Base-by-base conservation (phyloP, 1,140 invertebrate species). In the Leptopilina clavipes region DNA sequence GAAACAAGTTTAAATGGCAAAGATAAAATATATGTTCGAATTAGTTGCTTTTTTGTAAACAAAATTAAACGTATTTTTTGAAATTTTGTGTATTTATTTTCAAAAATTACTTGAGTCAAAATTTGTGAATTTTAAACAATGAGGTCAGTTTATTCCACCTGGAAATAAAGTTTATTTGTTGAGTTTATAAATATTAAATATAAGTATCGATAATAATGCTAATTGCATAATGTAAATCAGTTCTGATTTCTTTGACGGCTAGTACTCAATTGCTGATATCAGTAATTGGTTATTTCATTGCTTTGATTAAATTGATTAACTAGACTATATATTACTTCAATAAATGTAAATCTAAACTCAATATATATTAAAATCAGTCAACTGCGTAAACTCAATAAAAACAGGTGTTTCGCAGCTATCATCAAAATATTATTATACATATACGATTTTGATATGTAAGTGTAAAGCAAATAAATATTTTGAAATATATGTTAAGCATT, bases 181-280 rank as follows among this genome's bases (percentile, higher is more conserved):
- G 12, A 37, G 31, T 65, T 14, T 59, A 59, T 65, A 65, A 65
- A 37, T 65, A 65, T n/a, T 65, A 65, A 65, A 65, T 22, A 22
- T 25, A 25, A n/a, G 25, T 31, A 14, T 14, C 22, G 56, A 14
- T 65, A 31, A 65, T 14, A 25, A 65, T 65, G 22, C 19, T 14
- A 65, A 65, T 65, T 65, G 11, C 12, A 65, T 2, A 2, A 65
- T 65, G 59, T 22, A 65, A 65, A 65, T 65, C 3, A 14, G 11
- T 65, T 65, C 59, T n/a, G 22, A 1, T 65, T 65, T 37, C 59
- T 65, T 14, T 65, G 59, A 31, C 59, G 59, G 22, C 22, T 12
- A 1, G n/a, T 17, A 25, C 3, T 65, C 14, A 65, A 65, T 31
- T 65, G 5, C 59, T 65, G 22, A 65, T 65, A 65, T 31, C 11